Evolutionary conservation across 2,888 invertebrate species (phyloP).

Genomic region (Stenolophus ochropezus): DNA sequence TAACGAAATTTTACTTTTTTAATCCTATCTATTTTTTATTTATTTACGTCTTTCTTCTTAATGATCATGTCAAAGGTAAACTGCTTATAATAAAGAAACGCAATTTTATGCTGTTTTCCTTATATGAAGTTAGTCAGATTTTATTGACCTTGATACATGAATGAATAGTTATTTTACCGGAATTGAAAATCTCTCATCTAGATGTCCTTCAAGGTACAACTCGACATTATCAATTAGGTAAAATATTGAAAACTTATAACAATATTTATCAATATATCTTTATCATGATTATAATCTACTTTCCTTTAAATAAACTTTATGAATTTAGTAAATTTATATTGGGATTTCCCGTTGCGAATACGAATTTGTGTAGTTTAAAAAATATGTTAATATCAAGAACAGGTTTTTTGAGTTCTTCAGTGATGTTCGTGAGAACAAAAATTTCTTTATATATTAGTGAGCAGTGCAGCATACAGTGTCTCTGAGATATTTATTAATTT

Average conservation of each 20-base stretch:
- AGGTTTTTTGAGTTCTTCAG: neutral
- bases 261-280: neutral
- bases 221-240: neutral
- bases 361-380: neutral
- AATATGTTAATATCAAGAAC: slow-evolving; percentile 10
- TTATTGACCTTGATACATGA: neutral
- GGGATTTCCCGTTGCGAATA: neutral
- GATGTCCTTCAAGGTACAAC: neutral
- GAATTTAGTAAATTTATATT: neutral
- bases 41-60: neutral
- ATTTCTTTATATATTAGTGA: neutral
- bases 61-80: neutral
- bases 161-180: neutral
- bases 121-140: neutral
- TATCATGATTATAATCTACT: neutral
- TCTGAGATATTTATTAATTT: neutral
- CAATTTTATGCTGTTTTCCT: neutral
- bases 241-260: neutral
- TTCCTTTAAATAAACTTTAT: neutral
- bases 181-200: neutral
- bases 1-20: no score
- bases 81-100: neutral
- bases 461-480: neutral
- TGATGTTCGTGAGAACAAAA: neutral
- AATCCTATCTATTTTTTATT: neutral